Base-by-base conservation (phyloP, 2,113 vertebrate genomes). In the Neogale vison region DNA sequence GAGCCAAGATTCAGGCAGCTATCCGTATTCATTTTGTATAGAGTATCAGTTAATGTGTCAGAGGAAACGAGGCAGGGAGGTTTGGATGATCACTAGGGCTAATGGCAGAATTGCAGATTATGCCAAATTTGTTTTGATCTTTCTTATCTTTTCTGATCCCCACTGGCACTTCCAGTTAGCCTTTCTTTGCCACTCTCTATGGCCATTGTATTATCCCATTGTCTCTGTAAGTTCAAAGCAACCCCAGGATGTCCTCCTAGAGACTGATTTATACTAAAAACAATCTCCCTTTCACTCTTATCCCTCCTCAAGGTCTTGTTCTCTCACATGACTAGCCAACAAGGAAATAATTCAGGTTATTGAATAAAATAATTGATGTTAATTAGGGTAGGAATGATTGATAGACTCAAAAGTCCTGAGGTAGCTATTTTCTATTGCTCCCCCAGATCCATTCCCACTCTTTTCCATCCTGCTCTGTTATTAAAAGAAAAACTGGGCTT, bases 341-440 rank as follows among this genome's bases (percentile, higher is more conserved):
- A 67, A 84, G 24, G 52, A 90, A 95, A 88, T 83, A 63, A 63
- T 65, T 86, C 52, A 90, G 29, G 15, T 88, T 47, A 69, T 24
- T 79, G 42, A 63, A 95, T 93, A 72, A 81, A 85, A 83, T 87
- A 87, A 88, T 69, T 90, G n/a, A 74, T 57, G 79, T 50, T 61
- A 84, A 92, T 74, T 79, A 61, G n/a, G 17, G 14, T 26, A 65
- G 50, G 63, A 95, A 72, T 91, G 71, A 63, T 31, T 57, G 61
- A 55, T 26, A 63, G 29, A 92, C 14, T 88, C 23, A 59, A 94
- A 81, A 45, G 63, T 96, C 36, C 21, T 47, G 47, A n/a, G 24
- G 1, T 79, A 79, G 7, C 18, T 80, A 74, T 59, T 83, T 93
- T 94, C 42, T 45, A 15, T 94, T 92, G 52, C 74, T 14, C 15